Conservation (phyloP, 2,797 vertebrate genomes). For the Gobionotothen gibberifrons region DNA sequence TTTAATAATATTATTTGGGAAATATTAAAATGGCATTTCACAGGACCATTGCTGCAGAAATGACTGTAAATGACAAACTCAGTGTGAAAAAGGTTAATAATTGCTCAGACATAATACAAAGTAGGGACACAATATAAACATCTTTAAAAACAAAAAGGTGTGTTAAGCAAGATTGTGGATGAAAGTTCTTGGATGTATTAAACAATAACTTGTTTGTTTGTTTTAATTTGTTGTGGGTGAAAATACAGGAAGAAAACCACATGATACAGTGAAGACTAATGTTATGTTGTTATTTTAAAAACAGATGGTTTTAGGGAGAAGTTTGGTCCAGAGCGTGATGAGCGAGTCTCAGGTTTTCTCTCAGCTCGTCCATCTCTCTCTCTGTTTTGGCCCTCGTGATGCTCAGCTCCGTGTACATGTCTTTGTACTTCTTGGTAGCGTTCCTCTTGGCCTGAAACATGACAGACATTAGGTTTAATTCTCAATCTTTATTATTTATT, state of each 20-base stretch:
- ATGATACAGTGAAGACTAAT: neutral
- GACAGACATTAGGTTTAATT: neutral
- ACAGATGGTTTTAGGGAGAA: constrained; percentile 9
- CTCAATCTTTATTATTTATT: too few relatives aligned
- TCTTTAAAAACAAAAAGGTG: constrained; percentile 3
- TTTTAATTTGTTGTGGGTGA: neutral
- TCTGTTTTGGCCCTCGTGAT: constrained; percentile 62
- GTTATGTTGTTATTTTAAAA: neutral
- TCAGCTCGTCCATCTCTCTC: constrained; percentile 70
- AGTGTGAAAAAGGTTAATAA: constrained; percentile 1
- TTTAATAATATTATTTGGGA: neutral
- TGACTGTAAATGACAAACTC: constrained; percentile 5
- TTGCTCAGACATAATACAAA: neutral
- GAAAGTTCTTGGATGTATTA: neutral
- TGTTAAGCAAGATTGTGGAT: neutral
- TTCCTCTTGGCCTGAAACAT: constrained; percentile 74
- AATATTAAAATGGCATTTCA: constrained; percentile 6
- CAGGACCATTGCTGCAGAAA: neutral
- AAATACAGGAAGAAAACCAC: neutral
- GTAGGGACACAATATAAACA: neutral
- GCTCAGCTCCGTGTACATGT: constrained; percentile 73
- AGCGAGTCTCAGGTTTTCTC: constrained; percentile 78
- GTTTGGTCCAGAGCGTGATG: constrained; percentile 69
- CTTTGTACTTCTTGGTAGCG: constrained; percentile 70
- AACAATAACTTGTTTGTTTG: neutral